phyloP scores from a whole-genome alignment of 1,140 invertebrate genomes.

The Scaptomyza graminum region DNA sequence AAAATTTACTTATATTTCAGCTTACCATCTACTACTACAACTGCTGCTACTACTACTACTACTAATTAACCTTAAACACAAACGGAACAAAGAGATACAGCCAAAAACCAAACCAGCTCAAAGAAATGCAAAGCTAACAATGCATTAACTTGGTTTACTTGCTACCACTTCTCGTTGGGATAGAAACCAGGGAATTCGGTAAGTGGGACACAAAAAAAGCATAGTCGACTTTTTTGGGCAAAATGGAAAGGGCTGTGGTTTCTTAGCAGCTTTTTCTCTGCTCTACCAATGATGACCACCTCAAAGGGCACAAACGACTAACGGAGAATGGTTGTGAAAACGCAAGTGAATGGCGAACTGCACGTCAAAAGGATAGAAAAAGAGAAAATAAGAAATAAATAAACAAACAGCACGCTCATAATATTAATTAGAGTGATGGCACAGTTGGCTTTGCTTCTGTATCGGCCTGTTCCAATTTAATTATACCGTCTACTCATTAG shows the following conservation, averaged over 20 bases:
- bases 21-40: neutral
- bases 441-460: constrained; percentile 12
- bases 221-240: constrained; percentile 37
- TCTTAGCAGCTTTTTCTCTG: neutral
- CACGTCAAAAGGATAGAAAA: constrained; percentile 19
- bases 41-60: no score
- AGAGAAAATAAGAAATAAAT: neutral
- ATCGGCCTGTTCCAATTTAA: constrained; percentile 16
- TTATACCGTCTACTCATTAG: constrained; percentile 2
- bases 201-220: constrained; percentile 24
- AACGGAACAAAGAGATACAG: constrained; percentile 12
- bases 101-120: constrained; percentile 8
- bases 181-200: constrained; percentile 35
- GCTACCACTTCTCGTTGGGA: constrained; percentile 20
- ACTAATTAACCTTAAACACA: constrained; percentile 16
- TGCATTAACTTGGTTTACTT: constrained; percentile 30
- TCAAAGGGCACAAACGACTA: constrained; percentile 39
- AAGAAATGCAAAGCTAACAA: constrained; percentile 34
- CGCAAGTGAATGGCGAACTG: constrained; percentile 36
- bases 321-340: constrained; percentile 31
- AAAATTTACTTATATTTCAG: constrained; percentile 16
- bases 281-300: constrained; percentile 14
- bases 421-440: constrained; percentile 73
- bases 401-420: constrained; percentile 45
- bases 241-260: neutral